A percentile compares a stretch with the other conserved stretches of the same genome.
phyloP scores from a whole-genome alignment of 2,797 vertebrate species.

The Enteromius anoplus region DNA sequence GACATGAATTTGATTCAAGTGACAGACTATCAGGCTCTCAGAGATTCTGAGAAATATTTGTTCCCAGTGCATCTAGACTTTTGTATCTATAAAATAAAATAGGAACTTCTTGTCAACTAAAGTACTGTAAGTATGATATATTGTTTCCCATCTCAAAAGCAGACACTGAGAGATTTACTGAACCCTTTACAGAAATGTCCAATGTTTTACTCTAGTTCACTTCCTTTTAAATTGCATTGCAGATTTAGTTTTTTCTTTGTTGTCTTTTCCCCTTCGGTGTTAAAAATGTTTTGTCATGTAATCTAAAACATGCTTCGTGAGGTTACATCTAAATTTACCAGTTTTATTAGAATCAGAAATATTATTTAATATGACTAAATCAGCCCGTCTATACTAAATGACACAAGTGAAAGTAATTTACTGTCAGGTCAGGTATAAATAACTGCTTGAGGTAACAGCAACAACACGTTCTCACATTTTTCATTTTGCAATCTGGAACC shows the following conservation, averaged over 20 bases:
- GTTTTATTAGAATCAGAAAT: not conserved
- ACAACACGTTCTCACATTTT: not conserved
- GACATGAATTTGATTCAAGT: slow-evolving; percentile 41
- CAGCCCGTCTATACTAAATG: not conserved
- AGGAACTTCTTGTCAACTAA: slow-evolving; percentile 22
- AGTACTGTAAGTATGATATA: slow-evolving; percentile 40
- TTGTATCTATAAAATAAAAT: slow-evolving; percentile 31
- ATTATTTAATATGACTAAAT: not conserved
- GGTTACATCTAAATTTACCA: not conserved
- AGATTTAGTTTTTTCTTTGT: not conserved
- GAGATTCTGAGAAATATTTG: slow-evolving; percentile 29
- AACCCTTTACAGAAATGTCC: not conserved
- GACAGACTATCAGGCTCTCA: slow-evolving; percentile 34
- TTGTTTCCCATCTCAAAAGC: not conserved
- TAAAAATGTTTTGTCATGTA: not conserved
- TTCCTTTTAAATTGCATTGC: not conserved
- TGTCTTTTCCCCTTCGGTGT: not conserved
- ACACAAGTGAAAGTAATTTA: not conserved
- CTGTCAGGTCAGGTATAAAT: not conserved
- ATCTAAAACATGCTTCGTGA: not conserved
- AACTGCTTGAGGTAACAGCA: not conserved
- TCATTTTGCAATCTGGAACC: not conserved
- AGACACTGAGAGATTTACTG: slow-evolving; percentile 4
- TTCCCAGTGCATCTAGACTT: slow-evolving; percentile 6
- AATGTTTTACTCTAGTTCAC: not conserved